Percentiles rank a stretch among this genome's conserved stretches.
phyloP scores from a whole-genome alignment of 2,888 invertebrate genomes.

The Stenoptilia bipunctidactyla region DNA sequence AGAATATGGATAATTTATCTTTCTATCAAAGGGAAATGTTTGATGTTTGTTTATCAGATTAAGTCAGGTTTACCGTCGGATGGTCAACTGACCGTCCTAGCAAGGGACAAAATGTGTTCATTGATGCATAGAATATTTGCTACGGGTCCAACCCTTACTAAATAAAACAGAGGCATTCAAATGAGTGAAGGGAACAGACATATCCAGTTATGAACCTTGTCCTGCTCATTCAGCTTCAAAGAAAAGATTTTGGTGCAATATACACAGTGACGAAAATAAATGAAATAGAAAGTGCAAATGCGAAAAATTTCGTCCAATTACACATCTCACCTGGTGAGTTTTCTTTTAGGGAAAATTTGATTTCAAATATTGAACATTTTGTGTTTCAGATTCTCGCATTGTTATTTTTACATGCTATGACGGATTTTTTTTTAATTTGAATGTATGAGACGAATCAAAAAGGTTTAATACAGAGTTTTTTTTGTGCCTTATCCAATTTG shows the following conservation, averaged over 20 bases:
- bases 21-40: neutral
- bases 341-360: slow-evolving; percentile 24
- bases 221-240: neutral
- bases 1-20: neutral
- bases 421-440: no score
- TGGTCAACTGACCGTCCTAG: slow-evolving; percentile 67
- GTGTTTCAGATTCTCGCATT: no score
- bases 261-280: neutral
- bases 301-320: slow-evolving; percentile 47
- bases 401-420: no score
- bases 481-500: no score
- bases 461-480: no score
- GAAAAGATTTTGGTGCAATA: neutral
- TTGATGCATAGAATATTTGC: slow-evolving; percentile 66
- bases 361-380: neutral
- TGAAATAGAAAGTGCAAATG: slow-evolving; percentile 46
- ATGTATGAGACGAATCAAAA: no score
- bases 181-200: neutral
- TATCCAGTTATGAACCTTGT: neutral
- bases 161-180: neutral
- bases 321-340: slow-evolving; percentile 46
- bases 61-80: slow-evolving; percentile 23
- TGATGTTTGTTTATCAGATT: neutral
- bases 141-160: slow-evolving; percentile 4
- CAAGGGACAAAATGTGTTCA: slow-evolving; percentile 45